phyloP scores from a whole-genome alignment of 2,888 invertebrate genomes.

The Strigamia transsilvanica region DNA sequence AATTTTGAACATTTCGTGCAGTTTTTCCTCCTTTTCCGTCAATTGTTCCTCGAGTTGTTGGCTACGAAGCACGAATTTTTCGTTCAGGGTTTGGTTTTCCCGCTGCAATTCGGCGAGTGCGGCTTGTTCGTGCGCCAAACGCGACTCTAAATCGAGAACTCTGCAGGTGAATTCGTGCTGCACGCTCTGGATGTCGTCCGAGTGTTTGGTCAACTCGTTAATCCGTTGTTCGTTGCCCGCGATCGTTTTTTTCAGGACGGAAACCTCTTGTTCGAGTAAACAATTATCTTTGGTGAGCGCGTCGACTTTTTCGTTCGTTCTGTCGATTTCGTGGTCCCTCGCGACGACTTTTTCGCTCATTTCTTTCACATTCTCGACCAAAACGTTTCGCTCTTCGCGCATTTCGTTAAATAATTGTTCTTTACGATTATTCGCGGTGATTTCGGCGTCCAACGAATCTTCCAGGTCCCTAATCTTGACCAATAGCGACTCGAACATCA shows the following conservation, averaged over 20 bases:
- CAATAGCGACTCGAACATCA: background rate
- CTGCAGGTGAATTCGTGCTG: background rate
- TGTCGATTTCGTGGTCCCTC: background rate
- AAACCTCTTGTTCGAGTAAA: slow-evolving; percentile 14
- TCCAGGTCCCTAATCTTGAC: background rate
- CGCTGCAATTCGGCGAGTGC: slow-evolving; percentile 11
- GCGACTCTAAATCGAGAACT: background rate
- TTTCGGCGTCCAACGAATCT: background rate
- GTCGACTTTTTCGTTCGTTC: background rate
- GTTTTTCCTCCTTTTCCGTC: slow-evolving; percentile 6
- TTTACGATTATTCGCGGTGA: background rate
- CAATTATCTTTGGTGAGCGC: background rate
- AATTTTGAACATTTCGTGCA: background rate
- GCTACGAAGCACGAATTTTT: background rate
- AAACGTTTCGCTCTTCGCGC: background rate
- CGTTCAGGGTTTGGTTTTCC: slow-evolving; percentile 17
- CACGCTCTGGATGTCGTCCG: background rate
- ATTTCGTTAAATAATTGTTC: background rate
- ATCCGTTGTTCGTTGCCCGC: slow-evolving; percentile 49
- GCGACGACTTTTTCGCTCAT: background rate
- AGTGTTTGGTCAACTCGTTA: background rate
- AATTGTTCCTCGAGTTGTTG: background rate
- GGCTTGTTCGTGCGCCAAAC: background rate
- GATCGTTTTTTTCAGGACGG: slow-evolving; percentile 18
- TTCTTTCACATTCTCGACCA: background rate